A percentile compares a stretch with the other conserved stretches of the same genome.
Evolutionary conservation across 2,888 invertebrate species (phyloP).

Genomic region (Tenthredo mesomela): DNA sequence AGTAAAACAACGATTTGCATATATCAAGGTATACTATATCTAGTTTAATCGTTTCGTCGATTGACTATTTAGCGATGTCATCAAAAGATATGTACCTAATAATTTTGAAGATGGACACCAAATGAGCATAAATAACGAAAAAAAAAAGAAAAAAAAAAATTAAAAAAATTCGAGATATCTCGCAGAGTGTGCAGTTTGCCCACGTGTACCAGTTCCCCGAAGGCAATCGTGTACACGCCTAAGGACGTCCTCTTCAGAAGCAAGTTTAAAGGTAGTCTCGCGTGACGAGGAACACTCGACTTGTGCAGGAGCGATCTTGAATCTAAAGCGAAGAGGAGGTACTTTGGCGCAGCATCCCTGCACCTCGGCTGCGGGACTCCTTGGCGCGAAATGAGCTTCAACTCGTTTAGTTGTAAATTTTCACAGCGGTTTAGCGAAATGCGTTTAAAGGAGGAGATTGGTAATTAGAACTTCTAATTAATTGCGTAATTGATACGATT

Average conservation of each 20-base stretch:
- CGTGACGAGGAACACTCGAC: conserved; percentile 57
- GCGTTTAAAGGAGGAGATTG: conserved; percentile 62
- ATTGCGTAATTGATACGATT: conserved; percentile 70
- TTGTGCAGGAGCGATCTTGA: conserved; percentile 51
- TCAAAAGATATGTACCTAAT: background rate
- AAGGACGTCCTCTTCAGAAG: conserved; percentile 22
- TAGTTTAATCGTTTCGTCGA: background rate
- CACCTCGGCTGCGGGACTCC: background rate
- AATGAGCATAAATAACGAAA: background rate
- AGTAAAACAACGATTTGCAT: background rate
- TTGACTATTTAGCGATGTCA: background rate
- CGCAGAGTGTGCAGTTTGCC: conserved; percentile 15
- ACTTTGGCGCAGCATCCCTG: conserved; percentile 48
- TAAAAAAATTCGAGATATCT: background rate
- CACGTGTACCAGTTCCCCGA: conserved; percentile 44
- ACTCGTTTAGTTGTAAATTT: background rate
- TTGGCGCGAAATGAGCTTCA: background rate
- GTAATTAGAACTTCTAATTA: conserved; percentile 73
- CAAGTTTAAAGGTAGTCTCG: conserved; percentile 39
- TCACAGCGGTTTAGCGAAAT: conserved; percentile 28
- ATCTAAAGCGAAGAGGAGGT: conserved; percentile 43
- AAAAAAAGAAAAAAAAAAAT: conserved; percentile 26
- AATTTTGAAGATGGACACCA: background rate
- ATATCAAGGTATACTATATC: background rate
- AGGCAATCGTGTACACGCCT: conserved; percentile 19